Percentiles rank a stretch among this genome's conserved stretches.
phyloP scores from a whole-genome alignment of 2,888 invertebrate genomes.

The Agrochola lychnidis region DNA sequence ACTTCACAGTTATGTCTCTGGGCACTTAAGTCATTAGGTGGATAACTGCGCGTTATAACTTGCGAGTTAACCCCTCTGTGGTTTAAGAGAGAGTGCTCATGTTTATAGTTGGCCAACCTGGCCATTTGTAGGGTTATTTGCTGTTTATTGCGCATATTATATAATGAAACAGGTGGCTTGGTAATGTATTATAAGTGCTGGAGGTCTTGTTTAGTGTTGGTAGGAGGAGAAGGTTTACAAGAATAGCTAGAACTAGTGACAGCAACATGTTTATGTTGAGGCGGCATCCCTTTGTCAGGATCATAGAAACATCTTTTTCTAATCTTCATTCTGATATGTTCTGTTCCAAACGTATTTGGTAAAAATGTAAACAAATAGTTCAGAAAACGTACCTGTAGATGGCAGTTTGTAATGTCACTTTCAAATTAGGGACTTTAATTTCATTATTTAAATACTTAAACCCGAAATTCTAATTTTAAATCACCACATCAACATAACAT shows the following conservation, averaged over 20 bases:
- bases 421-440: not conserved
- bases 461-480: not conserved
- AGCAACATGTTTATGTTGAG: not conserved
- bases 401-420: not conserved
- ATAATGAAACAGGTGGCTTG: slow-evolving; percentile 6
- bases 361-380: not conserved
- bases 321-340: not conserved
- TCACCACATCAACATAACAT: no score
- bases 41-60: slow-evolving; percentile 48
- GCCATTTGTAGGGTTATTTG: slow-evolving; percentile 37
- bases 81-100: slow-evolving; percentile 30
- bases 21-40: slow-evolving; percentile 61
- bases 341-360: not conserved
- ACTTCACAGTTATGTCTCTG: slow-evolving; percentile 49
- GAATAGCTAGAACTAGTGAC: not conserved
- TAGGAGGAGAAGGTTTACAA: not conserved
- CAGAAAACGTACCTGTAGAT: not conserved
- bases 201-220: not conserved
- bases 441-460: not conserved
- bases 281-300: not conserved
- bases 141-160: slow-evolving; percentile 38
- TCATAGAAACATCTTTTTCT: not conserved
- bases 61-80: slow-evolving; percentile 49
- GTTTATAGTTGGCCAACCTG: slow-evolving; percentile 31
- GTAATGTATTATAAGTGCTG: slow-evolving; percentile 3